Percentiles rank a stretch among this genome's conserved stretches.
phyloP scores from a whole-genome alignment of 2,888 invertebrate species.

The Caenorhabditis sinica region DNA sequence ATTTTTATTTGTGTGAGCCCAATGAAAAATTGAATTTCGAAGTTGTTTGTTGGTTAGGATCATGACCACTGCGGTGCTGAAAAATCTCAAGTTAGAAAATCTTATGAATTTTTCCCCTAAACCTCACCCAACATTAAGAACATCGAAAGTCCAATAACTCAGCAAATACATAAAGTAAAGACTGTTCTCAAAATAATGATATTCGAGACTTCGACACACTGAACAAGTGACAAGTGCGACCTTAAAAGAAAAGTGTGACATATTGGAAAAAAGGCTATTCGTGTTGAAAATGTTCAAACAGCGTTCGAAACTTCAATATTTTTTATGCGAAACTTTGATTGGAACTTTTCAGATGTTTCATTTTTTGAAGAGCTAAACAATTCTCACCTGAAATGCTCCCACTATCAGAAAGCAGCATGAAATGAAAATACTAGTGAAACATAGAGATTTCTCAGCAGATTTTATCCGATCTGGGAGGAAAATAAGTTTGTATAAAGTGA shows the following conservation, averaged over 20 bases:
- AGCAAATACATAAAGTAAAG: conserved; percentile 1
- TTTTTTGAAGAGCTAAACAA: background rate
- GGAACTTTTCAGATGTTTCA: no score
- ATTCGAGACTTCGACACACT: background rate
- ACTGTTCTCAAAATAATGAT: no score
- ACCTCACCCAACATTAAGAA: conserved; percentile 17
- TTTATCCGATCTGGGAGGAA: conserved; percentile 33
- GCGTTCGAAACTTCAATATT: no score
- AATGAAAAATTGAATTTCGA: background rate
- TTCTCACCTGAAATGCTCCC: conserved; percentile 12
- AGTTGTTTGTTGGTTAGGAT: conserved; percentile 7
- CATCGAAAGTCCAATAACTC: conserved; percentile 1
- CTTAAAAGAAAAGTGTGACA: no score
- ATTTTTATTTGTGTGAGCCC: background rate
- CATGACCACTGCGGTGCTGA: conserved; percentile 17
- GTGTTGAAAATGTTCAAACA: no score
- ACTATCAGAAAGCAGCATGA: conserved; percentile 31
- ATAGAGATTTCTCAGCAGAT: conserved; percentile 40
- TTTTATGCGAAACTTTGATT: no score
- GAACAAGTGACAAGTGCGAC: conserved; percentile 2
- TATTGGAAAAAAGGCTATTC: no score
- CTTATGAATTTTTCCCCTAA: no score
- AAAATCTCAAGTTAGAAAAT: no score
- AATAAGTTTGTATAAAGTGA: conserved; percentile 34
- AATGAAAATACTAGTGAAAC: conserved; percentile 34